Evolutionary conservation across 2,797 vertebrate genomes (phyloP), one percentile per base, ranked within the genome.

Genomic region (Psittacula echo): DNA sequence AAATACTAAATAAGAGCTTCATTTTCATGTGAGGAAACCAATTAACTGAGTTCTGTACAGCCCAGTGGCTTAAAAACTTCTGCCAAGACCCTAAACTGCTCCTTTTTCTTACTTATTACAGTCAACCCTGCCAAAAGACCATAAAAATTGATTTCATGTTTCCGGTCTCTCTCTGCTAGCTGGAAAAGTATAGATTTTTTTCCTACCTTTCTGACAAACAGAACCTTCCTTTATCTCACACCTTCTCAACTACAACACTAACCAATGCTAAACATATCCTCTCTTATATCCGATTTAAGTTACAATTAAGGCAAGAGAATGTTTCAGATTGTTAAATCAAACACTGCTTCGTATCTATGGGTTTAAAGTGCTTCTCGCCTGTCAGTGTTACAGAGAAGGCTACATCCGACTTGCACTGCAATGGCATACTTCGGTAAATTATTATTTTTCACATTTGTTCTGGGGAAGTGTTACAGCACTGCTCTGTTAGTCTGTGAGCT

Each of bases 81-180:
- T 90, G 93, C 84, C 80, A 88, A 93, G 76, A 97, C 62, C 12
- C 64, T 95, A 81, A 79, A 71, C 37, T 93, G 84, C 32, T 94
- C 85, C 74, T 96, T 89, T 93, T 91, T 89, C 92, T 94, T 94
- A 97, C 90, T 96, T 74, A 95, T 68, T 87, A 90, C 34, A 89
- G 80, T 16, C 22, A 94, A 94, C 74, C 60, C 76, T 91, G 90
- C 94, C 77, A 87, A 96, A 96, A 94, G 48, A 94, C 84, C 86
- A 93, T 96, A 93, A 95, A 83, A 96, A 97, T 75, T 88, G 86
- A 94, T 96, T 95, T 96, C 95, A 82, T 92, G 85, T 89, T 95
- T 89, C 96, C 44, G 13, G 80, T 92, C 47, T 97, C 88, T 79
- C 91, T 77, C 61, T 22, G 39, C 48, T 95, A 95, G 85, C 9